Conservation (phyloP, 1,140 invertebrate genomes). For the Drosophila albomicans region DNA sequence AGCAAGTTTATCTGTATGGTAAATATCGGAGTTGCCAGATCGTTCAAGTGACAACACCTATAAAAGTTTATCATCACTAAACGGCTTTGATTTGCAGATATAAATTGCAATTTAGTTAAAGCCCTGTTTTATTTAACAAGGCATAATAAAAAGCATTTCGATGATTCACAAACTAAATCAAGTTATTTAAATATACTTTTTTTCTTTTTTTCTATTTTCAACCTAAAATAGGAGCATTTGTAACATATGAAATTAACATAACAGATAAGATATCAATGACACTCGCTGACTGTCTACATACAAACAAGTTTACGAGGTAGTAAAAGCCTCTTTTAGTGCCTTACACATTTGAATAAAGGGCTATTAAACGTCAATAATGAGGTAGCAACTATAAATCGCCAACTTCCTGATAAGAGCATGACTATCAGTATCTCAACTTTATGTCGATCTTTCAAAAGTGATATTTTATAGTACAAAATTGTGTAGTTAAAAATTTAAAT, state of each 20-base stretch:
- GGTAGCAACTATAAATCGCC: background rate
- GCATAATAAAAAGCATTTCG: background rate
- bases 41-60: background rate
- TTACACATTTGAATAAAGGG: slow-evolving; percentile 1
- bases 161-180: background rate
- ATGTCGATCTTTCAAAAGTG: too few species aligned
- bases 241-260: slow-evolving; percentile 3
- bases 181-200: background rate
- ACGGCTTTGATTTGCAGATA: background rate
- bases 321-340: background rate
- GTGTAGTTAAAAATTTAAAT: too few species aligned
- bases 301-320: background rate
- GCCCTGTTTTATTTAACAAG: background rate
- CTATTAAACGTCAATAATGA: background rate
- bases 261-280: background rate
- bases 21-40: background rate
- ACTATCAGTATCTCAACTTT: background rate
- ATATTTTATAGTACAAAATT: too few species aligned
- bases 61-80: background rate
- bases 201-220: background rate
- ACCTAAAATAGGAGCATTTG: background rate
- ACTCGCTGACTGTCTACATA: background rate
- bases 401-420: background rate
- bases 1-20: background rate
- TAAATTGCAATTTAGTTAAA: background rate